Evolutionary conservation across 1,140 invertebrate genomes (phyloP).

Genomic region (Condylostylus longicornis): DNA sequence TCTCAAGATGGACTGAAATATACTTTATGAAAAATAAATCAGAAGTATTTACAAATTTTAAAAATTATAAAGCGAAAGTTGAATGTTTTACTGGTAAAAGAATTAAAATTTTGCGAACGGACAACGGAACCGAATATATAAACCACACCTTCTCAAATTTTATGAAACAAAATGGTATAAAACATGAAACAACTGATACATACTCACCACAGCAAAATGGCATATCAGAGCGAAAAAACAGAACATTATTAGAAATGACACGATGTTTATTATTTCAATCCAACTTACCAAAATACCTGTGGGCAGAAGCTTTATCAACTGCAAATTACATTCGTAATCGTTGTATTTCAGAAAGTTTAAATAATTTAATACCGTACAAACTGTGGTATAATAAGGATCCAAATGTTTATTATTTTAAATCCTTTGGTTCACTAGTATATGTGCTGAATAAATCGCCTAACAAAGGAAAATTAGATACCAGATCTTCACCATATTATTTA

Average conservation of each 20-base stretch:
- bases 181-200: conserved; percentile 9
- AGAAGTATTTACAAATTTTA: conserved; percentile 2
- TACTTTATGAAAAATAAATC: conserved; percentile 3
- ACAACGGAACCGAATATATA: conserved; percentile 3
- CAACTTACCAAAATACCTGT: conserved; percentile 8
- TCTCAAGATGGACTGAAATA: conserved; percentile 17
- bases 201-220: conserved; percentile 12
- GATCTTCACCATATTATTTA: too few relatives aligned
- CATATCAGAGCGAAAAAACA: conserved; percentile 9
- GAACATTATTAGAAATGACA: conserved; percentile 9
- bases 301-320: conserved; percentile 14
- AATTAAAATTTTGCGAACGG: conserved; percentile 4
- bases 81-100: conserved; percentile 4
- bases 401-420: conserved; percentile 1
- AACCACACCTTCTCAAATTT: conserved; percentile 5
- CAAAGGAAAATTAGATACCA: background rate
- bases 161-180: conserved; percentile 7
- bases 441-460: conserved; percentile 1
- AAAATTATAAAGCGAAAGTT: conserved; percentile 3
- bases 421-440: conserved; percentile 3
- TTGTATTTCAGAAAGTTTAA: conserved; percentile 6
- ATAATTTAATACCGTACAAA: conserved; percentile 23
- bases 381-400: background rate
- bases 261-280: conserved; percentile 10
- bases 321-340: conserved; percentile 10